Conservation (phyloP, 2,888 invertebrate genomes). For the Harmothoe impar region DNA sequence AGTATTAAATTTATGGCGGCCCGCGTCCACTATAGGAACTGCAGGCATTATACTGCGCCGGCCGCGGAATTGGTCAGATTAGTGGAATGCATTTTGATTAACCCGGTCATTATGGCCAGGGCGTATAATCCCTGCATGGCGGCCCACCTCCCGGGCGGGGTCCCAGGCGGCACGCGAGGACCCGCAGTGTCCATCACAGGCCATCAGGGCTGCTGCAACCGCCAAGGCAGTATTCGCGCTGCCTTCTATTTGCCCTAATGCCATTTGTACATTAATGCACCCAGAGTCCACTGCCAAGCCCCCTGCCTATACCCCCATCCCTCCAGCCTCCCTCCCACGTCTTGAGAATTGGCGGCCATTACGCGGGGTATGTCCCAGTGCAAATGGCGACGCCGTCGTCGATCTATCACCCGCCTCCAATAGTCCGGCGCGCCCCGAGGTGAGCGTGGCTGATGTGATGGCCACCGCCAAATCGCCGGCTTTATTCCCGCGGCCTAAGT, state of each 20-base stretch:
- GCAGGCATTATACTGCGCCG: slow-evolving; percentile 31
- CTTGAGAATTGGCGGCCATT: slow-evolving; percentile 57
- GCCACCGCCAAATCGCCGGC: slow-evolving; percentile 55
- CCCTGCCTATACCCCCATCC: neutral
- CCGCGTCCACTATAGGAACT: slow-evolving; percentile 38
- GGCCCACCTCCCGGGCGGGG: slow-evolving; percentile 32
- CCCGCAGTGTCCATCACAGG: slow-evolving; percentile 47
- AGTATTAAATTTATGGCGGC: slow-evolving; percentile 43
- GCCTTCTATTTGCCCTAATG: slow-evolving; percentile 59
- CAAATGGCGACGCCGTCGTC: slow-evolving; percentile 12
- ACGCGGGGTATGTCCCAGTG: slow-evolving; percentile 48
- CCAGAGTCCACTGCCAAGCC: slow-evolving; percentile 22
- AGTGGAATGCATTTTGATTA: slow-evolving; percentile 62
- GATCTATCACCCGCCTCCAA: slow-evolving; percentile 47
- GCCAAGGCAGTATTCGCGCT: neutral
- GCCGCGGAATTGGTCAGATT: slow-evolving; percentile 46
- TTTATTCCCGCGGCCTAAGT: slow-evolving; percentile 55
- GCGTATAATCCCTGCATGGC: neutral
- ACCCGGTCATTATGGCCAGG: slow-evolving; percentile 52
- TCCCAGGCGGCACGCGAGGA: slow-evolving; percentile 44
- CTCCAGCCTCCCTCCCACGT: slow-evolving; percentile 10
- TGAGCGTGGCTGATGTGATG: slow-evolving; percentile 49
- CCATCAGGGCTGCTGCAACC: slow-evolving; percentile 4
- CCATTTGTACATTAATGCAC: slow-evolving; percentile 59
- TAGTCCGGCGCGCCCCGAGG: slow-evolving; percentile 43